Base-by-base conservation (phyloP, 2,888 invertebrate genomes). In the Xylophagus ater region DNA sequence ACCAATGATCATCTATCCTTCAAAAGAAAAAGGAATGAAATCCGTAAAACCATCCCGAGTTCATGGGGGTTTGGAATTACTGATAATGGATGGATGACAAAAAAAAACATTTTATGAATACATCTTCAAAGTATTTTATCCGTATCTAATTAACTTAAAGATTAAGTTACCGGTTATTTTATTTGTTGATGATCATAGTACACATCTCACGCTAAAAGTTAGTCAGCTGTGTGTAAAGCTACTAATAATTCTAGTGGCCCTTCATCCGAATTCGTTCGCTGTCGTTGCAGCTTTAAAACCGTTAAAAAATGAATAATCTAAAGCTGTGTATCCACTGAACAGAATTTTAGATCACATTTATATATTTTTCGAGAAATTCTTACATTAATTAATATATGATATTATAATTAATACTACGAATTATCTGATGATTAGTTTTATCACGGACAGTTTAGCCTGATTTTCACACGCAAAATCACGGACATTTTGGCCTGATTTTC, bases 41-140 rank as follows among this genome's bases (percentile, higher is more conserved):
- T 28, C 3, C 7, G 12, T n/a, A 34, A 15, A 15, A 13, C 23
- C 8, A 12, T 24, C 13, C 34, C 25, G 9, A 30, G 14, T 6
- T 3, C 12, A 10, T 66, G 62, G 60, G 53, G 55, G 24, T 37
- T 60, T 23, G 64, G 61, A 42, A 57, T 52, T 42, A 58, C 59
- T 4, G 62, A 65, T 10, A 56, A 46, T 35, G 63, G 62, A 6
- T 65, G 65, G 67, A 68, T 60, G 62, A 62, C 56, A 8, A 46
- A 52, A 2, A n/a, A 56, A 56, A 46, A 53, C 51, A 4, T 64
- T 66, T 50, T 62, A 48, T 43, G 58, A 65, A 48, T 63, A 55
- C 45, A 51, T 63, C 5, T 49, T 53, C 4, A 59, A 62, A 45
- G 48, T 60, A 18, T 61, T 64, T 47, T 39, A 55, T 43, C 54